Evolutionary conservation across 2,888 invertebrate species (phyloP).

Genomic region (Tenthredo livida): DNA sequence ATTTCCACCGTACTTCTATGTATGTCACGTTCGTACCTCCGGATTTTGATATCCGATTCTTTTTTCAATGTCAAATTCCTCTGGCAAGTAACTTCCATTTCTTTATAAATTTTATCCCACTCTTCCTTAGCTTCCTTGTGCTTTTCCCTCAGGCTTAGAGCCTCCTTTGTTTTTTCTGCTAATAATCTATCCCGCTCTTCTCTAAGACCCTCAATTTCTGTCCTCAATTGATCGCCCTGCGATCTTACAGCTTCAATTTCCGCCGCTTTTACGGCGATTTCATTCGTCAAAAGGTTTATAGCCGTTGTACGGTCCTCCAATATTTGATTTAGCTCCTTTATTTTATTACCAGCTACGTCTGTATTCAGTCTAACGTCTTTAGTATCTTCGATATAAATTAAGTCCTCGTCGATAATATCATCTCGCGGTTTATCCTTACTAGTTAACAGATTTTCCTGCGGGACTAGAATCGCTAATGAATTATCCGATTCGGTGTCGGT

Average conservation of each 20-base stretch:
- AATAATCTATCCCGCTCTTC: constrained; percentile 61
- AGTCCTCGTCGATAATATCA: neutral
- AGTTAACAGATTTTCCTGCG: neutral
- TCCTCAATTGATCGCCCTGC: constrained; percentile 59
- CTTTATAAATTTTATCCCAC: constrained; percentile 62
- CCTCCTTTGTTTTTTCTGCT: constrained; percentile 64
- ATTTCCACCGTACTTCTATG: constrained; percentile 65
- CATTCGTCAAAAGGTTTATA: constrained; percentile 66
- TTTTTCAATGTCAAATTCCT: constrained; percentile 61
- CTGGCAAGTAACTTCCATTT: constrained; percentile 62
- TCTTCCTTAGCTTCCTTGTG: constrained; percentile 61
- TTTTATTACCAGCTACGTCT: constrained; percentile 57
- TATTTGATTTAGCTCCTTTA: constrained; percentile 66
- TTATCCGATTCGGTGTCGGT: constrained; percentile 54
- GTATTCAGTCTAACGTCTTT: neutral
- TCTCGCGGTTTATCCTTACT: neutral
- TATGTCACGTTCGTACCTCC: constrained; percentile 67
- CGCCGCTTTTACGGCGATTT: constrained; percentile 61
- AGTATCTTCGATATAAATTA: neutral
- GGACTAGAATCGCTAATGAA: neutral
- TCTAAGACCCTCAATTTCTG: constrained; percentile 62
- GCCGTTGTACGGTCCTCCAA: constrained; percentile 66
- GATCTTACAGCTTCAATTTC: constrained; percentile 59
- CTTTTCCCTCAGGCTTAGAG: constrained; percentile 61
- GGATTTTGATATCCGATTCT: constrained; percentile 63